Conservation (phyloP, 2,888 invertebrate species). For the Galerucella calmariensis region DNA sequence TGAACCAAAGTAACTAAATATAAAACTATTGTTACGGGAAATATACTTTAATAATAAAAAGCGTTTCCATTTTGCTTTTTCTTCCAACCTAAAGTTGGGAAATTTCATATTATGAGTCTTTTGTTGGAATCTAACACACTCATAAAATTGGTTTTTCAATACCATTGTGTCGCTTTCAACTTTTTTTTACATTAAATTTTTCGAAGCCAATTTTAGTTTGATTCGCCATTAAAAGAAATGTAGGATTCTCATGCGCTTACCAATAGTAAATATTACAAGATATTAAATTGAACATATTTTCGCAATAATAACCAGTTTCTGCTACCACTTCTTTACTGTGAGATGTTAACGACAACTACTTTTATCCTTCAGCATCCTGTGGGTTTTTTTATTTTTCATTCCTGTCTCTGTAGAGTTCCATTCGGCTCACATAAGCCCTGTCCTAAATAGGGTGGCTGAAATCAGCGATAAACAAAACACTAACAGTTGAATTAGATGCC, state of each 20-base stretch:
- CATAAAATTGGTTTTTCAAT: not conserved
- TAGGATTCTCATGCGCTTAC: no score
- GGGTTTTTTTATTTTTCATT: conserved; percentile 14
- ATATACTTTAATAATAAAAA: not conserved
- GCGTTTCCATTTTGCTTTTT: not conserved
- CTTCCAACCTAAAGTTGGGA: not conserved
- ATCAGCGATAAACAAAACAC: conserved; percentile 42
- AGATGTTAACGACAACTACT: not conserved
- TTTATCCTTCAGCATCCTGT: not conserved
- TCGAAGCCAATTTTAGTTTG: no score
- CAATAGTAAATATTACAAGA: no score
- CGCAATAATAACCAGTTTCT: no score
- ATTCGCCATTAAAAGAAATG: no score
- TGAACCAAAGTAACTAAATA: not conserved
- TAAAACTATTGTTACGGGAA: not conserved
- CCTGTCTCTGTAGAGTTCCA: conserved; percentile 1
- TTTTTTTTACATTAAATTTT: not conserved
- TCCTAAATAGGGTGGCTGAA: conserved; percentile 36
- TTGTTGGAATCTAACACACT: not conserved
- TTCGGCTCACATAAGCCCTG: conserved; percentile 34
- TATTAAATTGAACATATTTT: no score
- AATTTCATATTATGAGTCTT: no score
- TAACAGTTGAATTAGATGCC: conserved; percentile 38
- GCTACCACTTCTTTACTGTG: no score
- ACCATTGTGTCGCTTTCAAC: not conserved